These are phyloP conservation scores for Exocentrus adspersus DNA, from an alignment of 2,888 invertebrate species.

Conservation along the genomic window DNA sequence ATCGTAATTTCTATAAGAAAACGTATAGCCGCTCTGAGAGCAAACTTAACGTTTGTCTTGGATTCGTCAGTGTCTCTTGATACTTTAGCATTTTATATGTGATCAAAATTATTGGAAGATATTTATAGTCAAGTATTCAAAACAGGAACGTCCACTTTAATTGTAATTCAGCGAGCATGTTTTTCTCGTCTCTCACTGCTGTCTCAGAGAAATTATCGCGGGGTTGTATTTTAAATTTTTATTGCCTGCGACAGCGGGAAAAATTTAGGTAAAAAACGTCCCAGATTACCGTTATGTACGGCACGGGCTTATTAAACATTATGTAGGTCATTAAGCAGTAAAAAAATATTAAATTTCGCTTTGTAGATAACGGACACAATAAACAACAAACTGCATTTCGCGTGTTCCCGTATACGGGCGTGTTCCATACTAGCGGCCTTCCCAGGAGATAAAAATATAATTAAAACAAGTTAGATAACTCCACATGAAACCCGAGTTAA, in stretches of 20 bases:
- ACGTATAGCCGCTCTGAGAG: constrained; percentile 33
- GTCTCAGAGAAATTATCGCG: constrained; percentile 12
- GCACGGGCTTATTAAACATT: constrained; percentile 25
- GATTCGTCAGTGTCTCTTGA: constrained; percentile 38
- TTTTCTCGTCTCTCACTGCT: constrained; percentile 5
- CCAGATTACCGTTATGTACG: constrained; percentile 24
- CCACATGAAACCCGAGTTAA: constrained; percentile 16
- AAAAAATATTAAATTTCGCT: constrained; percentile 32
- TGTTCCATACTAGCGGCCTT: constrained; percentile 2
- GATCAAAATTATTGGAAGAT: too few relatives aligned
- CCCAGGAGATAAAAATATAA: constrained; percentile 21
- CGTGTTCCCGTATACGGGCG: constrained; percentile 12
- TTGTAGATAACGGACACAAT: constrained; percentile 25
- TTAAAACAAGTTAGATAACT: constrained; percentile 12
- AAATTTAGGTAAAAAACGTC: constrained; percentile 22
- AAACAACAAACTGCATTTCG: constrained; percentile 18
- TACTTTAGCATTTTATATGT: constrained; percentile 18
- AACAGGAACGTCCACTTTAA: too few relatives aligned
- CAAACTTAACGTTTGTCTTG: constrained; percentile 41
- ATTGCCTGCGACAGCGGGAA: constrained; percentile 13
- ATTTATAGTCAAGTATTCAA: too few relatives aligned
- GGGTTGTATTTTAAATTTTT: constrained; percentile 16
- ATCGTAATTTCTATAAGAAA: constrained; percentile 35
- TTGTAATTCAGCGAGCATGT: constrained; percentile 7
- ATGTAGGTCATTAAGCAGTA: constrained; percentile 25